These are phyloP conservation scores for Ceratosolen solmsi DNA, from an alignment of 1,140 invertebrate species.

Conservation along the genomic window DNA sequence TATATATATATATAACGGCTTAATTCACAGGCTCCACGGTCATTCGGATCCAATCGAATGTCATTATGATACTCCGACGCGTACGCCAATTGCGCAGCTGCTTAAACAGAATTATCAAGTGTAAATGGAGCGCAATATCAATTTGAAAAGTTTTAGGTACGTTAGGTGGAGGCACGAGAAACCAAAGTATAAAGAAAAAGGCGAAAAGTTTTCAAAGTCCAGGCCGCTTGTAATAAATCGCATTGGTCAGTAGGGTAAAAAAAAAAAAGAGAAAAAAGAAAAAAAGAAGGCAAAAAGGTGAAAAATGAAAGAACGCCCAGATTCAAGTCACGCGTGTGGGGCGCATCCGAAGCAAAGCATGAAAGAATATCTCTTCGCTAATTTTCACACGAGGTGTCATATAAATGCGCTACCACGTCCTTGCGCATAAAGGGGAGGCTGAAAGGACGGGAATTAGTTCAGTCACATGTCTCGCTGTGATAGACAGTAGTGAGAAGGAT, in stretches of 20 bases:
- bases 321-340: not conserved
- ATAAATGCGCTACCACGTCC: not conserved
- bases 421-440: too few species aligned
- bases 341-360: not conserved
- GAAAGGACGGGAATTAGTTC: slow-evolving; percentile 37
- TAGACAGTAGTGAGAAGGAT: too few species aligned
- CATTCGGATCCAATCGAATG: too few species aligned
- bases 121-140: not conserved
- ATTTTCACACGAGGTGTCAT: slow-evolving; percentile 31
- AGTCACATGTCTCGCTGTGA: not conserved
- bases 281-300: not conserved
- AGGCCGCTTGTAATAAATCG: slow-evolving; percentile 25
- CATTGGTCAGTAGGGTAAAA: not conserved
- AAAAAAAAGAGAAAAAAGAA: not conserved
- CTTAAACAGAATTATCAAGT: not conserved
- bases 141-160: not conserved
- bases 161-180: not conserved
- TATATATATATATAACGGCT: too few species aligned
- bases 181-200: slow-evolving; percentile 1
- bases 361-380: slow-evolving; percentile 8
- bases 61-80: not conserved
- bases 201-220: not conserved
- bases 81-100: not conserved
- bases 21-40: too few species aligned
- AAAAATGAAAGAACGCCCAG: not conserved